Conservation (phyloP, 2,888 invertebrate genomes). For the Leucania comma region DNA sequence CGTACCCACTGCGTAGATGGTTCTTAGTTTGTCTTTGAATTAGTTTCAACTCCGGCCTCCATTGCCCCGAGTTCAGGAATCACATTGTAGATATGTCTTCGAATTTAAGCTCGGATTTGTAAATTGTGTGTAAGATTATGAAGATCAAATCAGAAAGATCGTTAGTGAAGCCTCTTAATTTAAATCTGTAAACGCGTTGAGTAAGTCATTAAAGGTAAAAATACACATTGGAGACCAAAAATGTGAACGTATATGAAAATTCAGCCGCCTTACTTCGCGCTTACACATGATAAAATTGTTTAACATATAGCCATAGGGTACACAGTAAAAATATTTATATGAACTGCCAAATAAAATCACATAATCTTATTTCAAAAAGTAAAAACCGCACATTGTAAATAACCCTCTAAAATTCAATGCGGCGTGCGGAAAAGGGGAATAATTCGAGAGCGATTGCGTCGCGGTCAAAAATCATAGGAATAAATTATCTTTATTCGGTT, state of each 20-base stretch:
- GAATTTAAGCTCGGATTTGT: constrained; percentile 1
- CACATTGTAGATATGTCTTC: constrained; percentile 33
- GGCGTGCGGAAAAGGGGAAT: constrained; percentile 62
- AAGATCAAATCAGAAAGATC: constrained; percentile 11
- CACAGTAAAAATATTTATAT: constrained; percentile 18
- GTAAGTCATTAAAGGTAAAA: constrained; percentile 7
- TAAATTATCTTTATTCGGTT: constrained; percentile 84
- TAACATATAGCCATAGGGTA: constrained; percentile 2
- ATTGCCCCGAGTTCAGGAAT: constrained; percentile 32
- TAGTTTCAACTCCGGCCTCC: constrained; percentile 52
- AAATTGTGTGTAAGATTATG: constrained; percentile 8
- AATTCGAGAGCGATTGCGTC: constrained; percentile 70
- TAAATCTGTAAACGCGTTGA: background rate
- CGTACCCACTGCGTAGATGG: constrained; percentile 50
- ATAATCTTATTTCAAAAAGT: constrained; percentile 53
- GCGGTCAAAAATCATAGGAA: constrained; percentile 76
- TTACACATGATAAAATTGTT: background rate
- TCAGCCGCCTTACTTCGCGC: background rate
- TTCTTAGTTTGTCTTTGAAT: constrained; percentile 63
- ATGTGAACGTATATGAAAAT: background rate
- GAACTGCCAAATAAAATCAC: constrained; percentile 36
- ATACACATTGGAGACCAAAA: constrained; percentile 1
- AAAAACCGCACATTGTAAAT: constrained; percentile 53
- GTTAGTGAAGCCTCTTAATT: background rate
- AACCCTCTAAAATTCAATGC: constrained; percentile 68